These are phyloP conservation scores for Rhagonycha lutea DNA, from an alignment of 2,888 invertebrate genomes.

Conservation along the genomic window DNA sequence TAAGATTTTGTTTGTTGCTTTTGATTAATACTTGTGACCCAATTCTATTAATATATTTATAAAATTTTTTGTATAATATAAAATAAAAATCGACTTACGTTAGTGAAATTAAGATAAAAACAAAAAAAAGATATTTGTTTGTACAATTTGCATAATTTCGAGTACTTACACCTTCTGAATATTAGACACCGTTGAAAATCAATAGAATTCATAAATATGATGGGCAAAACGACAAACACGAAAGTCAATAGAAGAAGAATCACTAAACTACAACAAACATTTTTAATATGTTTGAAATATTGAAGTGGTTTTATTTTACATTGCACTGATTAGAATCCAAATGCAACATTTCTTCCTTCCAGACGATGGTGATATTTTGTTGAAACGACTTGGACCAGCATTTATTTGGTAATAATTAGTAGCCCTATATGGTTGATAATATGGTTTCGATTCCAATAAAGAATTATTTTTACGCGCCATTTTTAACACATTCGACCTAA, in stretches of 20 bases:
- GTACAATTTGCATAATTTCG: not conserved
- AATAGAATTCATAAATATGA: slow-evolving; percentile 72
- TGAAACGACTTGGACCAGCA: not conserved
- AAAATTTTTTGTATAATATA: no score
- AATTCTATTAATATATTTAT: no score
- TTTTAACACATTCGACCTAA: not conserved
- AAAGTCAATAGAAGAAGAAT: slow-evolving; percentile 40
- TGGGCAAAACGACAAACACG: slow-evolving; percentile 67
- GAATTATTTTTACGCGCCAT: not conserved
- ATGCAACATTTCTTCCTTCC: not conserved
- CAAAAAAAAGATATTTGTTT: no score
- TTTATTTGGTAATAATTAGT: not conserved
- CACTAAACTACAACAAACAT: not conserved
- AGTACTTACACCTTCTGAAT: slow-evolving; percentile 71
- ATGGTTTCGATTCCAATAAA: not conserved
- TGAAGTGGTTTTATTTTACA: not conserved
- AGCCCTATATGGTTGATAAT: not conserved
- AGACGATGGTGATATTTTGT: not conserved
- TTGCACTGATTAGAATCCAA: not conserved
- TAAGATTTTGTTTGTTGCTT: no score
- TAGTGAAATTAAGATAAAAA: no score
- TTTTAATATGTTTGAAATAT: not conserved
- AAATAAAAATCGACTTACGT: no score
- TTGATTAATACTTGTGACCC: no score
- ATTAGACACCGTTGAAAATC: slow-evolving; percentile 67